Base-by-base conservation (phyloP, 2,113 vertebrate genomes). In the Sander vitreus region DNA sequence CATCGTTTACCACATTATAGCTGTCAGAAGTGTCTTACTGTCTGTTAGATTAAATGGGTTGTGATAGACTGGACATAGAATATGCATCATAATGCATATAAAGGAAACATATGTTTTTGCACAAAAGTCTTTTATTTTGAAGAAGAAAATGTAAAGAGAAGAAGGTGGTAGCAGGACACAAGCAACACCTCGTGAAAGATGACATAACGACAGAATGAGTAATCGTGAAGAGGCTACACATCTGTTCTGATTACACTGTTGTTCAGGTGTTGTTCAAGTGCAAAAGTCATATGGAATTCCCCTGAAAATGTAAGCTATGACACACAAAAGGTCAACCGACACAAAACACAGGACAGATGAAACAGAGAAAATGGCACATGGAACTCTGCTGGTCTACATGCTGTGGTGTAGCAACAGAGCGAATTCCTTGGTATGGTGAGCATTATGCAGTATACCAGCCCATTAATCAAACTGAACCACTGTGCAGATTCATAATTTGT, bases 381-480 rank as follows among this genome's bases (percentile, higher is more conserved):
- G 51, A 18, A 3, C 14, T 23, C 4, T 27, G 30, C 68, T 54
- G 30, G 33, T 43, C 43, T 14, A 36, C 33, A n/a, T 70, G 51
- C 70, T 86, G 50, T 65, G 77, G 58, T 66, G 71, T 63, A 76
- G 53, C 54, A 81, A 75, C 55, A 68, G n/a, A 77, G 51, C 12
- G 6, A 60, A 85, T 67, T 60, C 64, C 70, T 75, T 5, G 36
- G 33, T 19, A 67, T 25, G 53, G 48, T 50, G 39, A 80, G 72
- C n/a, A n/a, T 43, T 33, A 87, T 51, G n/a, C 48, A 67, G 63
- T 3, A 9, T 25, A 36, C 39, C 48, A 70, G 76, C 19, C 80
- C 80, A 89, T 82, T 55, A 88, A 86, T 89, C 82, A 91, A 64
- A 81, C 45, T 30, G 5, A 81, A 81, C 76, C 79, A 36, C 63